Base-by-base conservation (phyloP, 1,140 invertebrate species). In the Drosophila willistoni region DNA sequence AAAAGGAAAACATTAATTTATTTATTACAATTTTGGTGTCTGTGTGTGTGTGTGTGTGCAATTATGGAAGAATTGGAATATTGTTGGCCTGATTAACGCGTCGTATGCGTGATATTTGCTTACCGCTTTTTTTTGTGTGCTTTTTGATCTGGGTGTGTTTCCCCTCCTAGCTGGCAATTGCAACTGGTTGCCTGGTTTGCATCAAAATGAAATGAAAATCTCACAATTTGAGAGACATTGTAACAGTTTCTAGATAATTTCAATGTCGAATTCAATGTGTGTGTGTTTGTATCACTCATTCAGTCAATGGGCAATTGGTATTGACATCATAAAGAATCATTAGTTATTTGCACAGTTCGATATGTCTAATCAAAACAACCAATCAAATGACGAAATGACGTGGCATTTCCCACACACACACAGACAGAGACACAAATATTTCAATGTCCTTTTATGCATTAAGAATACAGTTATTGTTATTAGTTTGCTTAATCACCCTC, bases 291-390 rank as follows among this genome's bases (percentile, higher is more conserved):
- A 19, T 68, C 44, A 34, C 56, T 47, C 62, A 42, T 42, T 42
- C 41, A 42, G n/a, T 36, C 41, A 42, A 47, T 36, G 34, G 44
- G 6, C 44, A 47, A 17, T 47, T 9, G 34, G 34, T 10, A 12
- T 47, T 22, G 44, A 51, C 44, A 51, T 73, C 41, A 39, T 70
- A 67, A 71, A 59, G 71, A 73, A 69, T 74, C 79, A 80, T 69
- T 83, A 77, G 68, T 55, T 66, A 68, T 73, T 47, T 69, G 79
- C 75, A 64, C 66, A 79, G 75, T 63, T 72, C 42, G 79, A 81
- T 87, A 79, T 80, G 74, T 77, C 83, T 77, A 74, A 86, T 86
- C 83, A 83, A 29, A 86, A 83, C 83, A 86, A 75, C 19, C 71
- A 51, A 51, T 51, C 44, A 51, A 51, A 51, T 51, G 19, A 12